These are phyloP conservation scores for Tretioscincus oriximinensis DNA, from an alignment of 2,113 vertebrate species.

Conservation along the genomic window DNA sequence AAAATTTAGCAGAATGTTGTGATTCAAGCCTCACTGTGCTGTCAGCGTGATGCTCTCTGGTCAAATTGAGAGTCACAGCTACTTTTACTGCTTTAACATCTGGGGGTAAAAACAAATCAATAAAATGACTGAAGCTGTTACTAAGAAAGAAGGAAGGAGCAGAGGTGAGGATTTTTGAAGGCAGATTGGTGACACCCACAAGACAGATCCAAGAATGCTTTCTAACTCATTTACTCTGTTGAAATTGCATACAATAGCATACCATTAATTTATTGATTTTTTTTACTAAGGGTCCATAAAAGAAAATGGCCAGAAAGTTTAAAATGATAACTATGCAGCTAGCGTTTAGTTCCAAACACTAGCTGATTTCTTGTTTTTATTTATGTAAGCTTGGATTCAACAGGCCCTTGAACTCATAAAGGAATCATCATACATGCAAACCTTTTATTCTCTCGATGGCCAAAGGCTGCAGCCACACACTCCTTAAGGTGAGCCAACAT, in stretches of 20 bases:
- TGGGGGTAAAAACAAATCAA: slow-evolving; percentile 49
- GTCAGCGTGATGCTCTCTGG: slow-evolving; percentile 25
- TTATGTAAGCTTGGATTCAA: not conserved
- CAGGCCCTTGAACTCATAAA: not conserved
- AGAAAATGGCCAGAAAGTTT: not conserved
- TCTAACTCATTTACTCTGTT: slow-evolving; percentile 16
- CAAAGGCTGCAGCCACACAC: too few species aligned
- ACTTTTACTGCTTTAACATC: slow-evolving; percentile 46
- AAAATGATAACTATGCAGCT: not conserved
- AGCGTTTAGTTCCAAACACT: not conserved
- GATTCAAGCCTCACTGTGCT: slow-evolving; percentile 24
- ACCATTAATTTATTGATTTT: slow-evolving; percentile 31
- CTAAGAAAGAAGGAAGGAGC: slow-evolving; percentile 42
- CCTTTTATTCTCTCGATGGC: not conserved
- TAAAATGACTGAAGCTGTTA: slow-evolving; percentile 53
- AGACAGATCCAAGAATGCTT: slow-evolving; percentile 32
- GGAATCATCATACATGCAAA: too few species aligned
- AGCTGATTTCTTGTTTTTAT: not conserved
- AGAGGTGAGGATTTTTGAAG: slow-evolving; percentile 45
- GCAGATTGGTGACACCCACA: slow-evolving; percentile 30
- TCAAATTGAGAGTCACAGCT: slow-evolving; percentile 44
- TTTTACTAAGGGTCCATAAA: not conserved
- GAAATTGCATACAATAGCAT: slow-evolving; percentile 25
- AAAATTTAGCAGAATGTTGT: not conserved
- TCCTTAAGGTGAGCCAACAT: too few species aligned